Evolutionary conservation across 2,797 vertebrate genomes (phyloP).

Genomic region (Stomatorhinus walkeri): DNA sequence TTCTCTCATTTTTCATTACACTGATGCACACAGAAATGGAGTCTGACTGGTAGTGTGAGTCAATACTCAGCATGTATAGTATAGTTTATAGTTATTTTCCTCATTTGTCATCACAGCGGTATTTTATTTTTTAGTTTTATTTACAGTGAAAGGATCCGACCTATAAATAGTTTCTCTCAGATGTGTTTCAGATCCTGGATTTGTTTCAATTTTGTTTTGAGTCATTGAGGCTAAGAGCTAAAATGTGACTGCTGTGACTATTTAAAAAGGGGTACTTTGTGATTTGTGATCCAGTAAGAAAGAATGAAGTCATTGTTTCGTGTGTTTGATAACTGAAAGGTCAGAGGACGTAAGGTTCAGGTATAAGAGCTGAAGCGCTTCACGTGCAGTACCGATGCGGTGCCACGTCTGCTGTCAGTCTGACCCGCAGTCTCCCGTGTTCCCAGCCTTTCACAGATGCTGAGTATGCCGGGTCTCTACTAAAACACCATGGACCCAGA

Average conservation of each 20-base stretch:
- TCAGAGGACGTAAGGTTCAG: background rate
- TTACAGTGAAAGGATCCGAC: background rate
- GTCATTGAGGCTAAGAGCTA: background rate
- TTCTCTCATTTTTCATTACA: background rate
- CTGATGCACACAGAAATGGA: background rate
- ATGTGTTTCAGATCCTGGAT: background rate
- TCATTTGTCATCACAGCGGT: background rate
- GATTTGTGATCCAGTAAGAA: background rate
- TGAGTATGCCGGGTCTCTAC: constrained; percentile 50
- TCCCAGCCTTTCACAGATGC: constrained; percentile 31
- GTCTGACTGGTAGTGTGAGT: background rate
- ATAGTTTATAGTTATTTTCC: background rate
- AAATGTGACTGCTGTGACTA: background rate
- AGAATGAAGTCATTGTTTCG: background rate
- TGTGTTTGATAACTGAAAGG: background rate
- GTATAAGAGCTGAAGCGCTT: background rate
- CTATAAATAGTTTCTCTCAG: background rate
- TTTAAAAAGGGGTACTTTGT: background rate
- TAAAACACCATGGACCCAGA: constrained; percentile 82
- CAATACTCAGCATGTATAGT: background rate
- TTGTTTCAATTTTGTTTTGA: background rate
- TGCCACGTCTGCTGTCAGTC: background rate
- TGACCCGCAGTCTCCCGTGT: background rate
- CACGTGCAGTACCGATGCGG: background rate
- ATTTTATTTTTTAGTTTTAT: background rate